Evolutionary conservation across 2,888 invertebrate species (phyloP).

Genomic region (Thereva unica): DNA sequence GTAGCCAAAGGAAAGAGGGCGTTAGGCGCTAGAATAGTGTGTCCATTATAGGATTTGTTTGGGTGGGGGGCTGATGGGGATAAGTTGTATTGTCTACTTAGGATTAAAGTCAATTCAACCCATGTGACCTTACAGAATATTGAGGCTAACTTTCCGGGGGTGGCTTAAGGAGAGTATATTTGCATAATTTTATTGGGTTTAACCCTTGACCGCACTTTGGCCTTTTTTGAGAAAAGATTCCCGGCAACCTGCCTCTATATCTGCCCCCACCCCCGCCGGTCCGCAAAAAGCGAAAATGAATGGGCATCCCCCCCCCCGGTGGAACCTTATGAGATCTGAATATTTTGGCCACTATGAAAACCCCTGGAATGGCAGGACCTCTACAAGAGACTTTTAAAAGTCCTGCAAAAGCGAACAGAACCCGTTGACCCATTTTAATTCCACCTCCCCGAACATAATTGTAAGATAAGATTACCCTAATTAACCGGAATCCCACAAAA

Average conservation of each 20-base stretch:
- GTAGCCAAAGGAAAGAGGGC: no score
- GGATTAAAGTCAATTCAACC: constrained; percentile 19
- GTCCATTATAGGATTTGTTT: constrained; percentile 13
- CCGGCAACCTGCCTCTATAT: no score
- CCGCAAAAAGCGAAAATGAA: no score
- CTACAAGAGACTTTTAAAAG: background rate
- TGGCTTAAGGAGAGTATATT: constrained; percentile 17
- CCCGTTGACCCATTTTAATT: constrained; percentile 13
- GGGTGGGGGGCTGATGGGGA: no score
- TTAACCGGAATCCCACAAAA: constrained; percentile 27
- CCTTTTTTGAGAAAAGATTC: background rate
- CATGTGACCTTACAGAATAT: constrained; percentile 17
- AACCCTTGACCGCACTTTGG: constrained; percentile 33
- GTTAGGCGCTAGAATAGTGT: background rate
- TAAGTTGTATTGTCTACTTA: constrained; percentile 27
- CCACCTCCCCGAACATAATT: constrained; percentile 19
- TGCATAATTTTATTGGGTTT: constrained; percentile 38
- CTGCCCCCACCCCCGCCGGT: no score
- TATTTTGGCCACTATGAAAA: no score
- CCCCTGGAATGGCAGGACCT: no score
- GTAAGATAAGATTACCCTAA: constrained; percentile 39
- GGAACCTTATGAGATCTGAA: no score
- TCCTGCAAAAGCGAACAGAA: background rate
- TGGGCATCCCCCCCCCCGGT: no score
- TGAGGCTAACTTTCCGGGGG: constrained; percentile 7